Evolutionary conservation across 2,888 invertebrate genomes (phyloP).

Genomic region (Melolontha melolontha): DNA sequence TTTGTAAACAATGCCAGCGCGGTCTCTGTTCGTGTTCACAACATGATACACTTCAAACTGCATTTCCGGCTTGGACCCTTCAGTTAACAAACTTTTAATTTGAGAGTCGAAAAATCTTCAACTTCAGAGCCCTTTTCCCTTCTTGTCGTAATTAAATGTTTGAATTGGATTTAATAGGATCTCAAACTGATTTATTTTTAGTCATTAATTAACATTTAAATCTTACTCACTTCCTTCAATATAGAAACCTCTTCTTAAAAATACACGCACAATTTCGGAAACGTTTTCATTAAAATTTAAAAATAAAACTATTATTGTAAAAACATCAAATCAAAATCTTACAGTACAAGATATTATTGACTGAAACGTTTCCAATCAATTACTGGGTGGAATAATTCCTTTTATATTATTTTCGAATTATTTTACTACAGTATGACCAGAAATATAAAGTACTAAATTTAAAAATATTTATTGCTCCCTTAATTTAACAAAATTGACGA

Average conservation of each 20-base stretch:
- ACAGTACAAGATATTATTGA: too few species aligned
- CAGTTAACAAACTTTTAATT: constrained; percentile 56
- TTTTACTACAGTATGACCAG: too few species aligned
- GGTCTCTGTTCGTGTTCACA: constrained; percentile 21
- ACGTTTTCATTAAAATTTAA: too few species aligned
- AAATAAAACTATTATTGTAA: too few species aligned
- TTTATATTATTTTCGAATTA: too few species aligned
- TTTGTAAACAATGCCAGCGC: constrained; percentile 38
- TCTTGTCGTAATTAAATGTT: constrained; percentile 55
- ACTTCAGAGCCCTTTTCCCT: constrained; percentile 17
- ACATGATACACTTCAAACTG: constrained; percentile 27
- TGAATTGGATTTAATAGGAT: constrained; percentile 59
- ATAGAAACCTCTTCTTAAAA: not conserved
- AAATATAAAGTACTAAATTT: too few species aligned
- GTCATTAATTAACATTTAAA: constrained; percentile 42
- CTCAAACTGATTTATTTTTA: constrained; percentile 58
- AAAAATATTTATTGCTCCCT: too few species aligned
- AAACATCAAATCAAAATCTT: too few species aligned
- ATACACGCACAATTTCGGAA: too few species aligned
- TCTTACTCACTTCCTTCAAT: constrained; percentile 18
- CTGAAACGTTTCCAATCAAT: too few species aligned
- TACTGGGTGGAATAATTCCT: too few species aligned
- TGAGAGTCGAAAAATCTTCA: constrained; percentile 44
- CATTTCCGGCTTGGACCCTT: constrained; percentile 27
- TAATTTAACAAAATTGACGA: too few species aligned